A percentile compares a stretch with the other conserved stretches of the same genome.
phyloP scores from a whole-genome alignment of 2,888 invertebrate species.

The Cabera pusaria region DNA sequence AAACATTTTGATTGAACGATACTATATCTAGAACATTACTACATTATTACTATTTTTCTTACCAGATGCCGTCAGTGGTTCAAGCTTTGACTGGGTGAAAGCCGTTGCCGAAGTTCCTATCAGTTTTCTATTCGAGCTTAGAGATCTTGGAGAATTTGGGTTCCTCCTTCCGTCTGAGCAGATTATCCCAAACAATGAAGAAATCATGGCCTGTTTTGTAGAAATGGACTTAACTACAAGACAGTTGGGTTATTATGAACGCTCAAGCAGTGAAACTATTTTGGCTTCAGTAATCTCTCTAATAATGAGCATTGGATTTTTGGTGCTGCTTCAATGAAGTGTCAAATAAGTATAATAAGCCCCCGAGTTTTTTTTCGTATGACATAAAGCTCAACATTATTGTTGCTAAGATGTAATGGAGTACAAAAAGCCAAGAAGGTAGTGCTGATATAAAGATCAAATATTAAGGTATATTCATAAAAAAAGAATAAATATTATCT shows the following conservation, averaged over 20 bases:
- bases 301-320: constrained; percentile 24
- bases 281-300: constrained; percentile 30
- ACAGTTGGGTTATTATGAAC: constrained; percentile 39
- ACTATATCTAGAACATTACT: no score
- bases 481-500: no score
- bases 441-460: no score
- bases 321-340: constrained; percentile 30
- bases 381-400: no score
- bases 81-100: constrained; percentile 82
- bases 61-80: constrained; percentile 66
- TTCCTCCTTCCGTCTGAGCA: constrained; percentile 78
- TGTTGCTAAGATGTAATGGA: no score
- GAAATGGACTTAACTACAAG: constrained; percentile 55
- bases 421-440: no score
- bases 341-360: no score
- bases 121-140: constrained; percentile 80
- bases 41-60: constrained; percentile 10
- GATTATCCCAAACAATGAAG: constrained; percentile 72
- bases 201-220: constrained; percentile 63
- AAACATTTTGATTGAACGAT: no score
- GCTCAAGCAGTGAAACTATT: constrained; percentile 29
- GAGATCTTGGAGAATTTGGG: constrained; percentile 78
- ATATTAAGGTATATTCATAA: no score
- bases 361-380: no score
- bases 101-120: constrained; percentile 76